A percentile compares a stretch with the other conserved stretches of the same genome.
Evolutionary conservation across 1,140 invertebrate species (phyloP).

Genomic region (Ceratoteleas bidentatus): DNA sequence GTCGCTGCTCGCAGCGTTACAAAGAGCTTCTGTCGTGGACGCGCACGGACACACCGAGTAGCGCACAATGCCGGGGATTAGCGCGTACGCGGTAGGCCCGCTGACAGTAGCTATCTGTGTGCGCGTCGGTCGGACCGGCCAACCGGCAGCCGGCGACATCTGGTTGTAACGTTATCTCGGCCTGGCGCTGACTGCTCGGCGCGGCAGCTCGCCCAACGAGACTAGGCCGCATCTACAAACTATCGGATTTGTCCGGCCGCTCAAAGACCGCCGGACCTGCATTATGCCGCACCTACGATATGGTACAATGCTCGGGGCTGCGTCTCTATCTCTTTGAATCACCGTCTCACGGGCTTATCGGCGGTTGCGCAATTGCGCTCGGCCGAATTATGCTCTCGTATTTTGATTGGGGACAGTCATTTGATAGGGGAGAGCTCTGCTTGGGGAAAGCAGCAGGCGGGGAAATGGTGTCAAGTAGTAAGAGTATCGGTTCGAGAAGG

Average conservation of each 20-base stretch:
- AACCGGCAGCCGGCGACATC: constrained; percentile 72
- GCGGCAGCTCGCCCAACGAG: constrained; percentile 9
- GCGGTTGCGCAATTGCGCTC: too few relatives aligned
- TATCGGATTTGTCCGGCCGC: constrained; percentile 67
- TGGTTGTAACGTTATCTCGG: constrained; percentile 76
- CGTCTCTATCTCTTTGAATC: constrained; percentile 15
- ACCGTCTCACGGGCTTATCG: too few relatives aligned
- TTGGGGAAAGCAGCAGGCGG: too few relatives aligned
- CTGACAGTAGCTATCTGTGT: constrained; percentile 41
- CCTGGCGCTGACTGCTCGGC: constrained; percentile 39
- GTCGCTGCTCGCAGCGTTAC: constrained; percentile 64
- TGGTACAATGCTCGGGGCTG: constrained; percentile 6
- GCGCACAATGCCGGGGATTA: constrained; percentile 42
- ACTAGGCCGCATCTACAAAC: constrained; percentile 62
- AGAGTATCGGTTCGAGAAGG: too few relatives aligned
- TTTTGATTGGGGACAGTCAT: too few relatives aligned
- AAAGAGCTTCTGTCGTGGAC: constrained; percentile 72
- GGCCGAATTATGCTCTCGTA: too few relatives aligned
- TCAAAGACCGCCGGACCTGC: constrained; percentile 19
- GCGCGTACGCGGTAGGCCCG: constrained; percentile 43
- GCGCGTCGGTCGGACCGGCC: constrained; percentile 18
- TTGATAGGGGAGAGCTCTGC: too few relatives aligned
- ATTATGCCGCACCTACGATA: constrained; percentile 24
- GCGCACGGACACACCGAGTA: constrained; percentile 38
- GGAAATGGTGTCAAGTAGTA: too few relatives aligned